These are phyloP conservation scores for Centropristis striata DNA, from an alignment of 2,113 vertebrate genomes.

Conservation along the genomic window DNA sequence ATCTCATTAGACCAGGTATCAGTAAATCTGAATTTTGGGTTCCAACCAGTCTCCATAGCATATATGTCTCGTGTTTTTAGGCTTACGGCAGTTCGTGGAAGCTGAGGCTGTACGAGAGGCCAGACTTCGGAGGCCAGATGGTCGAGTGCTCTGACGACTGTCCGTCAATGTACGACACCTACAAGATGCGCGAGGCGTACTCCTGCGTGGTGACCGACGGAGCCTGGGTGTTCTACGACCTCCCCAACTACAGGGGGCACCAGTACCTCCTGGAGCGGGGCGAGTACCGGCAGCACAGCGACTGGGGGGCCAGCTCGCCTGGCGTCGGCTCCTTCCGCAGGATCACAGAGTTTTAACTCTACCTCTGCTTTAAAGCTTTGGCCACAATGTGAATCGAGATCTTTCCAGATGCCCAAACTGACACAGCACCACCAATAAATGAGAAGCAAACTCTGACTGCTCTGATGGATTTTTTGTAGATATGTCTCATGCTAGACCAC, in stretches of 20 bases:
- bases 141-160: conserved; percentile 77
- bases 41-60: background rate
- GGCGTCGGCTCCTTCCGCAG: conserved; percentile 77
- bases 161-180: conserved; percentile 70
- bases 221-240: conserved; percentile 80
- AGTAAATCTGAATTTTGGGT: background rate
- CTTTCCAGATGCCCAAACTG: background rate
- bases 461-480: conserved; percentile 21
- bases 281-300: conserved; percentile 74
- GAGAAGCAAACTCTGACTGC: conserved; percentile 40
- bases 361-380: background rate
- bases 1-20: too few species aligned
- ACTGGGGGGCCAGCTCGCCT: conserved; percentile 75
- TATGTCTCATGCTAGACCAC: background rate
- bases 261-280: conserved; percentile 79
- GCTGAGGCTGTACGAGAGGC: conserved; percentile 76
- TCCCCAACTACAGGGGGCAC: conserved; percentile 77
- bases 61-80: conserved; percentile 18
- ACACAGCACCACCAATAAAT: conserved; percentile 57
- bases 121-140: conserved; percentile 75
- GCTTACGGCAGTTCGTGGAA: conserved; percentile 59
- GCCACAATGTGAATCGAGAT: background rate
- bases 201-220: conserved; percentile 80
- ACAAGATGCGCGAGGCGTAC: conserved; percentile 72
- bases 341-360: conserved; percentile 76